phyloP scores from a whole-genome alignment of 2,888 invertebrate species.

The Xestobium rufovillosum region DNA sequence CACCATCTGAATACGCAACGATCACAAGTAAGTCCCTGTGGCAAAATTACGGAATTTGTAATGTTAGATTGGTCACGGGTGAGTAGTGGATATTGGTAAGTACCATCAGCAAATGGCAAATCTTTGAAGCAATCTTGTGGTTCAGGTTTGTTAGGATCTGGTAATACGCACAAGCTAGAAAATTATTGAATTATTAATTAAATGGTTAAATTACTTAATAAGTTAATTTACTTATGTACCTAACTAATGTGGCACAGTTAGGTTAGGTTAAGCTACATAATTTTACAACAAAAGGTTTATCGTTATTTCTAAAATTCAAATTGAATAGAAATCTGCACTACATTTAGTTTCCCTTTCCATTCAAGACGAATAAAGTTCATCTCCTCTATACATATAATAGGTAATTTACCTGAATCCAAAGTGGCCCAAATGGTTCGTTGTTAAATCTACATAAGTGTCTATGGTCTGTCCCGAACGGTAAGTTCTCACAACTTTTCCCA shows the following conservation, averaged over 20 bases:
- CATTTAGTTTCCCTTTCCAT: too few species aligned
- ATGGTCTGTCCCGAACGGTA: slow-evolving; percentile 34
- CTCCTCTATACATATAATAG: too few species aligned
- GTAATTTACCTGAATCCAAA: slow-evolving; percentile 36
- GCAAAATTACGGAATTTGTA: background rate
- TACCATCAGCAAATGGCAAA: slow-evolving; percentile 35
- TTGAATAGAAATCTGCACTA: too few species aligned
- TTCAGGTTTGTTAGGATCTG: slow-evolving; percentile 34
- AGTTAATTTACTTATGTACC: too few species aligned
- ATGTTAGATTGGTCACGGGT: background rate
- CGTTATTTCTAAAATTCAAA: too few species aligned
- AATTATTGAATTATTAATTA: slow-evolving; percentile 9
- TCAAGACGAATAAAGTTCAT: too few species aligned
- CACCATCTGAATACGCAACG: slow-evolving; percentile 48
- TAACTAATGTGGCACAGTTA: too few species aligned
- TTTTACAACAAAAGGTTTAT: too few species aligned
- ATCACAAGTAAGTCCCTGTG: slow-evolving; percentile 36
- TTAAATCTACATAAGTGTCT: slow-evolving; percentile 30
- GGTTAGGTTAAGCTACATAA: too few species aligned
- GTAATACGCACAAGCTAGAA: slow-evolving; percentile 37
- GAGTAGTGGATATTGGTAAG: slow-evolving; percentile 29
- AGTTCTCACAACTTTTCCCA: slow-evolving; percentile 44
- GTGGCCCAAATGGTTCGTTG: slow-evolving; percentile 38
- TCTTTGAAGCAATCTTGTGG: slow-evolving; percentile 43
- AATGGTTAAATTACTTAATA: too few species aligned